phyloP scores from a whole-genome alignment of 2,888 invertebrate species.

The Taphrorychus bicolor region DNA sequence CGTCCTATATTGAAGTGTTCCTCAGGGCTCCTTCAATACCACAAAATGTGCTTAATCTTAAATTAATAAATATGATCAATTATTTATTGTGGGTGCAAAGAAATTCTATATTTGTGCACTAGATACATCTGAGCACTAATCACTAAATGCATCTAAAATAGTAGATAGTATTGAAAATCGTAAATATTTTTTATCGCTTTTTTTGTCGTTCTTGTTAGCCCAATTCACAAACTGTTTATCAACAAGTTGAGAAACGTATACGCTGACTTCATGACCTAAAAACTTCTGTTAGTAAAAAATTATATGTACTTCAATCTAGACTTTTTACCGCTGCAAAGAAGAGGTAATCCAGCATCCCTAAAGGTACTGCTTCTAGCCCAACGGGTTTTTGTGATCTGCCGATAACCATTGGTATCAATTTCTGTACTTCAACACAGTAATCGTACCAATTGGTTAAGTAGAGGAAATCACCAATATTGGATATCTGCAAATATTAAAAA shows the following conservation, averaged over 20 bases:
- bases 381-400: neutral
- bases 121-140: too few species aligned
- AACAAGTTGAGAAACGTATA: neutral
- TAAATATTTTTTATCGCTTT: too few species aligned
- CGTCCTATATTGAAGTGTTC: too few species aligned
- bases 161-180: too few species aligned
- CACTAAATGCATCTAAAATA: too few species aligned
- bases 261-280: neutral
- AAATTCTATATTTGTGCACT: too few species aligned
- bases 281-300: neutral
- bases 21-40: too few species aligned
- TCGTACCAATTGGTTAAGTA: neutral
- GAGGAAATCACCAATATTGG: neutral
- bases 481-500: conserved; percentile 4
- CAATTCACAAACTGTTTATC: too few species aligned
- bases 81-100: too few species aligned
- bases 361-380: neutral
- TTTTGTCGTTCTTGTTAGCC: too few species aligned
- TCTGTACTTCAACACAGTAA: neutral
- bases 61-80: too few species aligned
- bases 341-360: neutral
- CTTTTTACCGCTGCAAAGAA: neutral
- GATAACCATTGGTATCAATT: neutral
- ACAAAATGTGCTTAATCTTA: too few species aligned
- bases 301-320: neutral